Evolutionary conservation across 2,797 vertebrate genomes (phyloP).

Genomic region (Fistularia tabacaria): DNA sequence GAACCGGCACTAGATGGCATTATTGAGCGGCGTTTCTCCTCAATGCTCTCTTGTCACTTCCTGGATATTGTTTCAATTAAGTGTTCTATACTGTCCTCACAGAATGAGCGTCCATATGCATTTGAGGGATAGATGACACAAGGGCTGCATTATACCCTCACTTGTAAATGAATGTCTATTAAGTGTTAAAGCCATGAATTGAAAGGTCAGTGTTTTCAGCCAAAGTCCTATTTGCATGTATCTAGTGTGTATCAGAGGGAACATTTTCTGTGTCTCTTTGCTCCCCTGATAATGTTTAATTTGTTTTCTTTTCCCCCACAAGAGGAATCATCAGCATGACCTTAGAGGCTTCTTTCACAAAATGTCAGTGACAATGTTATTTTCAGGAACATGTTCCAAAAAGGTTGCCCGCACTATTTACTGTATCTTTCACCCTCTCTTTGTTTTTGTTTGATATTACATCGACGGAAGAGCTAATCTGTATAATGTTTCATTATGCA

Average conservation of each 20-base stretch:
- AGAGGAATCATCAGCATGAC: conserved; percentile 52
- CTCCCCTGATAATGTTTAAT: conserved; percentile 53
- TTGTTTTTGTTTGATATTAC: background rate
- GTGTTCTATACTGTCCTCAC: conserved; percentile 54
- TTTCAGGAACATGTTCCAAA: conserved; percentile 44
- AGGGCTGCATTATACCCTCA: conserved; percentile 47
- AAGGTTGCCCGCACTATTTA: conserved; percentile 31
- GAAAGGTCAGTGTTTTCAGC: conserved; percentile 57
- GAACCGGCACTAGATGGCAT: conserved; percentile 75
- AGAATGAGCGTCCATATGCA: conserved; percentile 50
- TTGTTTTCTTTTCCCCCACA: conserved; percentile 33
- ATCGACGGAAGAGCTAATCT: conserved; percentile 6
- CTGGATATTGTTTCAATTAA: conserved; percentile 65
- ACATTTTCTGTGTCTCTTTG: conserved; percentile 40
- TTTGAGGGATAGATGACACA: conserved; percentile 53
- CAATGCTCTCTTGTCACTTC: conserved; percentile 33
- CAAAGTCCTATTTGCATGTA: conserved; percentile 58
- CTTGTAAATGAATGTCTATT: conserved; percentile 48
- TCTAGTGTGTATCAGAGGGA: conserved; percentile 55
- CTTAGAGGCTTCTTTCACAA: conserved; percentile 51
- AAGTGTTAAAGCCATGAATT: conserved; percentile 40
- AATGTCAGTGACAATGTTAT: conserved; percentile 62
- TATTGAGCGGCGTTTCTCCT: conserved; percentile 72
- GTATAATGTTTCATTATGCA: conserved; percentile 3
- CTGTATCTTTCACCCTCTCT: conserved; percentile 11